These are phyloP conservation scores for Toxonevra muliebris DNA, from an alignment of 2,888 invertebrate species.

Conservation along the genomic window DNA sequence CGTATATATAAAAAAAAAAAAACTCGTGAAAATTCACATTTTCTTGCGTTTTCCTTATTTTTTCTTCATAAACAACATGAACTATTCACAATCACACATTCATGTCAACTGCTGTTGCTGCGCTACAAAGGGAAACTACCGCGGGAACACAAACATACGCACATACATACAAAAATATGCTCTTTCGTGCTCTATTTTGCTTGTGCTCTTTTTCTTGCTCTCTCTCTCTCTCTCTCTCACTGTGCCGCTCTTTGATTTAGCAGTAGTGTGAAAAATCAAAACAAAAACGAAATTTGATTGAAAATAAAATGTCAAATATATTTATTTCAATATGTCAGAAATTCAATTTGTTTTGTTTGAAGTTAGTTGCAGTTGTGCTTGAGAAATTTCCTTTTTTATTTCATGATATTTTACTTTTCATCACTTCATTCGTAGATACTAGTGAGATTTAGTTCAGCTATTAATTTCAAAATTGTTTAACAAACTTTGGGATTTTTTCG, in stretches of 20 bases:
- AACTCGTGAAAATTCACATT: constrained; percentile 13
- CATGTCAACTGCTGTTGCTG: constrained; percentile 18
- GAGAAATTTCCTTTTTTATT: neutral
- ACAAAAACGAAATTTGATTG: constrained; percentile 27
- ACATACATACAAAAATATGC: neutral
- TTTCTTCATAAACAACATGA: constrained; percentile 3
- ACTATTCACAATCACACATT: constrained; percentile 16
- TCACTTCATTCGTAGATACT: no score
- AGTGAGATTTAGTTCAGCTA: no score
- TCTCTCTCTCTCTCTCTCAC: neutral
- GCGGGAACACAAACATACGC: constrained; percentile 1
- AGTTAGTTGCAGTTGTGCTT: constrained; percentile 46
- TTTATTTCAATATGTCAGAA: neutral
- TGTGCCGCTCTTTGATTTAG: constrained; percentile 19
- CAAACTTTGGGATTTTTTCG: no score
- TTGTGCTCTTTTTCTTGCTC: neutral
- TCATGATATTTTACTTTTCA: neutral
- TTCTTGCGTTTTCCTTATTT: neutral
- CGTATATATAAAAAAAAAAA: no score
- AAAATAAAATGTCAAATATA: constrained; percentile 16
- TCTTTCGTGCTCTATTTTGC: neutral
- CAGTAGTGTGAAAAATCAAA: constrained; percentile 16
- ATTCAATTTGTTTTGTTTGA: constrained; percentile 36
- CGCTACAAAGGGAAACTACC: constrained; percentile 2
- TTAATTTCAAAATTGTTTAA: no score